These are phyloP conservation scores for Cherax destructor DNA, from an alignment of 1,140 invertebrate species.

Conservation along the genomic window DNA sequence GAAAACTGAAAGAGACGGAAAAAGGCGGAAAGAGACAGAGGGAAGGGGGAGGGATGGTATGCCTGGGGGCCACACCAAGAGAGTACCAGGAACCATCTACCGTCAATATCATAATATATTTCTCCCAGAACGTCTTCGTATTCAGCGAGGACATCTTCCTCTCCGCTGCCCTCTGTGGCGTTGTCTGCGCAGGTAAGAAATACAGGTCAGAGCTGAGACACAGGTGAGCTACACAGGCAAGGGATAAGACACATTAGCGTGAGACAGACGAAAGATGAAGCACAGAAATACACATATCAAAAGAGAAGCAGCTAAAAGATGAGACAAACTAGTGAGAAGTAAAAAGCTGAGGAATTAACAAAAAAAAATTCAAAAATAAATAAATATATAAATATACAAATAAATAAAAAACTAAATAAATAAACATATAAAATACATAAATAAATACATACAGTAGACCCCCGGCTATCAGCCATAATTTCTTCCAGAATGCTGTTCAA, in stretches of 20 bases:
- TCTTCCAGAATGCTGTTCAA: too few relatives aligned
- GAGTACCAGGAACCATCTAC: not conserved
- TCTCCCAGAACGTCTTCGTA: slow-evolving; percentile 10
- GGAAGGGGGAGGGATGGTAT: not conserved
- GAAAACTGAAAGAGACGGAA: slow-evolving; percentile 13
- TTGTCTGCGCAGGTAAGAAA: not conserved
- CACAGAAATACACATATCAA: too few relatives aligned
- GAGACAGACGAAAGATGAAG: not conserved
- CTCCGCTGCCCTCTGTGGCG: not conserved
- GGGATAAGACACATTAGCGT: not conserved
- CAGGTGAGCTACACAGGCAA: not conserved
- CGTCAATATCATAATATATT: slow-evolving; percentile 22
- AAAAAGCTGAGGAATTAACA: not conserved
- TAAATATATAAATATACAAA: too few relatives aligned
- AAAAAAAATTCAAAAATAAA: not conserved
- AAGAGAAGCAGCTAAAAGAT: not conserved
- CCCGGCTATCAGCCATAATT: too few relatives aligned
- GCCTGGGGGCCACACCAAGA: not conserved
- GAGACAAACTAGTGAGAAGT: not conserved
- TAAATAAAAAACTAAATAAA: too few relatives aligned
- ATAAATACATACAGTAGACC: too few relatives aligned
- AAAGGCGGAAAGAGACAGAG: slow-evolving; percentile 6
- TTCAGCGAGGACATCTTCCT: not conserved
- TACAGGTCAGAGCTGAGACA: not conserved
- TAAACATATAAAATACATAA: too few relatives aligned